Percentiles rank a stretch among this genome's conserved stretches.
Conservation (phyloP, 2,113 vertebrate species). For the Microtus ochrogaster region DNA sequence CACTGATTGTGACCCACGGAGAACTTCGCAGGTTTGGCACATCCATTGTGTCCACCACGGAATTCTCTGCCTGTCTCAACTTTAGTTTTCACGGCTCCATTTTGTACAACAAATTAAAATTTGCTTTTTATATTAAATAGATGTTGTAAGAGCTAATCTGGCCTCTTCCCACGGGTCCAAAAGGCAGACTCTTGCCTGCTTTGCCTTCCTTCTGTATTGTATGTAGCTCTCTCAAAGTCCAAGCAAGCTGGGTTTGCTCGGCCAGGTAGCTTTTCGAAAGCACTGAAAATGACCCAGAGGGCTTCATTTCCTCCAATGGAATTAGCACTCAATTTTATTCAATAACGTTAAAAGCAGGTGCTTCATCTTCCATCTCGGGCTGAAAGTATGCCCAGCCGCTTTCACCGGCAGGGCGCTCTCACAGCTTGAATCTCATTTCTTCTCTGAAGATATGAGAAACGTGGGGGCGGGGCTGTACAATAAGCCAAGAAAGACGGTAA, state of each 20-base stretch:
- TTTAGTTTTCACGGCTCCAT: neutral
- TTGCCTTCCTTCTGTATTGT: neutral
- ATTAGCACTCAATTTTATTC: slow-evolving; percentile 34
- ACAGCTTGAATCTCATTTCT: slow-evolving; percentile 17
- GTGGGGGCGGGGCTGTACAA: neutral
- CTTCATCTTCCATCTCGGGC: slow-evolving; percentile 17
- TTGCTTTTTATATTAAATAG: slow-evolving; percentile 29
- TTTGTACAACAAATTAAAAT: slow-evolving; percentile 32
- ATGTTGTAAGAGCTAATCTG: neutral
- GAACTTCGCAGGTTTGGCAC: neutral
- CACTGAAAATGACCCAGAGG: neutral
- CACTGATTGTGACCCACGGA: slow-evolving; percentile 27
- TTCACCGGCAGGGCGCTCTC: slow-evolving; percentile 21
- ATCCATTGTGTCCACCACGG: neutral
- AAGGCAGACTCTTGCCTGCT: neutral
- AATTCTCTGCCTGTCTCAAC: neutral
- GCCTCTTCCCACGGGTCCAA: neutral
- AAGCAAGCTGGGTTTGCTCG: neutral
- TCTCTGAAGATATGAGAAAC: slow-evolving; percentile 29
- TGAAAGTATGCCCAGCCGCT: neutral
- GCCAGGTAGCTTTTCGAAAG: neutral
- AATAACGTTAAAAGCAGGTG: slow-evolving; percentile 42
- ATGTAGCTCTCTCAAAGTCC: slow-evolving; percentile 19
- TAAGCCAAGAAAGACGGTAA: neutral
- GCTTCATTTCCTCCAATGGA: slow-evolving; percentile 1